A percentile compares a stretch with the other conserved stretches of the same genome.
Evolutionary conservation across 2,888 invertebrate genomes (phyloP).

Genomic region (Oscheius sp.): DNA sequence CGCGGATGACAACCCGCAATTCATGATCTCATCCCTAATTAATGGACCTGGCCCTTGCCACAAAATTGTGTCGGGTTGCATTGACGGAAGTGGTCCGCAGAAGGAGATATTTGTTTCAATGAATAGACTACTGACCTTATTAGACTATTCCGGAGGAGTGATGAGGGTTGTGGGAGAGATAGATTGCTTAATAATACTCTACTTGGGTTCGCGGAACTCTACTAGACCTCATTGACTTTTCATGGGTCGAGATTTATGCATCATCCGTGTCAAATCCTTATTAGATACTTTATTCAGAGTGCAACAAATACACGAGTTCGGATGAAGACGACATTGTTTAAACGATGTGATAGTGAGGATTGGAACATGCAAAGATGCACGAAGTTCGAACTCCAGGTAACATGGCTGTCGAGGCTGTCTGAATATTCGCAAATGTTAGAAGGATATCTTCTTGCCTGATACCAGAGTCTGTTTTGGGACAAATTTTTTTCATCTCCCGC

Average conservation of each 20-base stretch:
- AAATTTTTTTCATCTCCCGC: slow-evolving; percentile 13
- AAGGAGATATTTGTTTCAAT: too few relatives aligned
- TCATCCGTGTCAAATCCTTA: neutral
- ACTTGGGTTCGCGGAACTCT: too few relatives aligned
- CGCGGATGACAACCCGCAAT: neutral
- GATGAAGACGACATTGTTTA: neutral
- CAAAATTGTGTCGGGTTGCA: neutral
- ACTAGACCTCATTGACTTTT: too few relatives aligned
- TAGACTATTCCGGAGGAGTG: too few relatives aligned
- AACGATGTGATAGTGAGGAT: slow-evolving; percentile 16
- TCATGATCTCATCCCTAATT: slow-evolving; percentile 22
- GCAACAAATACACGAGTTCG: too few relatives aligned
- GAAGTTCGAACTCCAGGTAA: slow-evolving; percentile 6
- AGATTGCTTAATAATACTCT: too few relatives aligned
- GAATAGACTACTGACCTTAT: too few relatives aligned
- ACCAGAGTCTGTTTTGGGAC: slow-evolving; percentile 21
- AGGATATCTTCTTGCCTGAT: slow-evolving; percentile 16
- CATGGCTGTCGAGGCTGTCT: slow-evolving; percentile 22
- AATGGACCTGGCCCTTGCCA: slow-evolving; percentile 3
- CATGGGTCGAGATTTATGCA: neutral
- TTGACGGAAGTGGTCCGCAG: too few relatives aligned
- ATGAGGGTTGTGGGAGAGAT: too few relatives aligned
- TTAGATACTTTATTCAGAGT: neutral
- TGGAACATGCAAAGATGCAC: slow-evolving; percentile 7
- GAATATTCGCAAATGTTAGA: neutral